phyloP scores from a whole-genome alignment of 2,113 vertebrate genomes.

The Electrona antarctica region DNA sequence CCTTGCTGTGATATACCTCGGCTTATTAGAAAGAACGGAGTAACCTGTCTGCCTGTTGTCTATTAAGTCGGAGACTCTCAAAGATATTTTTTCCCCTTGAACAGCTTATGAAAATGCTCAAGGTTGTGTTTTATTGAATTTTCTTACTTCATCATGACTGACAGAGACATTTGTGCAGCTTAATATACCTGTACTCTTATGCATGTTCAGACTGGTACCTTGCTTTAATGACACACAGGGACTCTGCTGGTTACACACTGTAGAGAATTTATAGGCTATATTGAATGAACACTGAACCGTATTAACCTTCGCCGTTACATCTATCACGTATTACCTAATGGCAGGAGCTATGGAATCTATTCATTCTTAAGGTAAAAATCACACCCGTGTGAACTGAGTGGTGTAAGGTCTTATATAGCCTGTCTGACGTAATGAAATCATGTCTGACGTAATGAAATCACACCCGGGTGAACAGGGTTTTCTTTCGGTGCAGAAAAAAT shows the following conservation, averaged over 20 bases:
- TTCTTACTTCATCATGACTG: slow-evolving; percentile 18
- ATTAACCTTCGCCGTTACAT: background rate
- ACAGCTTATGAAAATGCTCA: slow-evolving; percentile 43
- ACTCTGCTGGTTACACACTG: too few relatives aligned
- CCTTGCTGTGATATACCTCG: slow-evolving; percentile 49
- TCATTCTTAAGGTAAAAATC: background rate
- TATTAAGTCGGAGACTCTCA: slow-evolving; percentile 10
- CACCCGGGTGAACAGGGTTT: too few relatives aligned
- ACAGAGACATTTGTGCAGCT: slow-evolving; percentile 29
- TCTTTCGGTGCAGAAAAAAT: too few relatives aligned
- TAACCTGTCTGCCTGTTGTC: slow-evolving; percentile 37
- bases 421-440: too few relatives aligned
- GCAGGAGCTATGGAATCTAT: background rate
- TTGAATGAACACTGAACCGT: too few relatives aligned
- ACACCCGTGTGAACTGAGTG: too few relatives aligned
- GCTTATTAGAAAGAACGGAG: slow-evolving; percentile 34
- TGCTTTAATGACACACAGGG: background rate
- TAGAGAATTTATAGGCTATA: too few relatives aligned
- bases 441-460: too few relatives aligned
- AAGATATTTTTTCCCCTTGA: slow-evolving; percentile 15
- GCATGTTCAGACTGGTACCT: slow-evolving; percentile 1
- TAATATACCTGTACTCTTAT: background rate
- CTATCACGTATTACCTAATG: slow-evolving; percentile 8
- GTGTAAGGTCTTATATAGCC: too few relatives aligned
- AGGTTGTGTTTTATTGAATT: background rate